Evolutionary conservation across 2,888 invertebrate genomes (phyloP), one percentile per base, ranked within the genome.

Genomic region (Calameuta filiformis): DNA sequence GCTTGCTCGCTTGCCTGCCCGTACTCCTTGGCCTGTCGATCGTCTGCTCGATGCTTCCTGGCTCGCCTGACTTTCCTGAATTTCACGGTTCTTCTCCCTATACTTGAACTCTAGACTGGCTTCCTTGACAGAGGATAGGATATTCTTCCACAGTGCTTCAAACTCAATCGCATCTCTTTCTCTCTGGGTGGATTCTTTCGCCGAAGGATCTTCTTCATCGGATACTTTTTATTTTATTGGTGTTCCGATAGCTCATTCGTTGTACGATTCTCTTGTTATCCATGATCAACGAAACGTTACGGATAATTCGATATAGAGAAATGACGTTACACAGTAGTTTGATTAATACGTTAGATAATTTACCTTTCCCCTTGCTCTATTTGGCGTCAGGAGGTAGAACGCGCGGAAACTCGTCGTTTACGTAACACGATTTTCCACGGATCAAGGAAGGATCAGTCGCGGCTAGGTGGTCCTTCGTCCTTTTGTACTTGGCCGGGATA

Each of bases 351-450:
- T 9, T 9, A 56, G 56, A 56, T 56, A 56, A 23, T 23, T 56
- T 56, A 56, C 9, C 56, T 15, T 40, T 1, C 40, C 15, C 40
- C 23, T 56, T 56, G 2, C 23, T 56, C 23, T 23, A 0, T 23
- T 56, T 9, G 56, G 56, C 9, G 56, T 23, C 56, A 56, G 2
- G 30, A 71, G 9, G 34, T 2, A 34, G 71, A 12, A 71, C 12
- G 31, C 1, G 71, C 71, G 31, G 31, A 71, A 71, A 31, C 69
- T 68, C 77, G 69, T 79, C 68, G 80, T 79, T 82, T 81, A 75
- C 77, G 81, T 83, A 83, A 82, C 81, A 79, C 80, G 83, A 83
- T 84, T 83, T 79, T 77, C 76, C 76, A 81, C 77, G 81, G 85
- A 83, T 83, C 80, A 83, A 77, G 69, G 31, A 69, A 79, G 81